These are phyloP conservation scores for Drosophila koepferae DNA, from an alignment of 2,888 invertebrate species.

Conservation along the genomic window DNA sequence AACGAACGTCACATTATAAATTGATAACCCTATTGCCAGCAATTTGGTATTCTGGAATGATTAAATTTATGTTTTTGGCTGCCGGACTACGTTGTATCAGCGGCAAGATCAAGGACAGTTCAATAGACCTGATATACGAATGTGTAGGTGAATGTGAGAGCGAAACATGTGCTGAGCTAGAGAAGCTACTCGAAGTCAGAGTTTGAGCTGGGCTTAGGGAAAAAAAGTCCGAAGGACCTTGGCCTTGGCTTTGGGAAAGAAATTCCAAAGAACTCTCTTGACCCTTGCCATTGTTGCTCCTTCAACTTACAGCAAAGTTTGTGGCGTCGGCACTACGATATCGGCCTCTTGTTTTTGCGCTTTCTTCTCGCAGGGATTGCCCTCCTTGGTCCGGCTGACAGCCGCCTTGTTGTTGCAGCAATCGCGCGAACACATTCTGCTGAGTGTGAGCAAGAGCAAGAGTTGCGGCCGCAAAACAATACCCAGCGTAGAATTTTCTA, in stretches of 20 bases:
- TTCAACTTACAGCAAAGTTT: slow-evolving; percentile 65
- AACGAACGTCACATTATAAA: slow-evolving; percentile 13
- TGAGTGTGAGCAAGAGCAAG: background rate
- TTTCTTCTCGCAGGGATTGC: slow-evolving; percentile 56
- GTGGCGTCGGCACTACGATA: slow-evolving; percentile 63
- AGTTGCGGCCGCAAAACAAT: background rate
- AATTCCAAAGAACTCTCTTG: background rate
- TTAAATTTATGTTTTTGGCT: slow-evolving; percentile 22
- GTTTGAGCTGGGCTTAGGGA: background rate
- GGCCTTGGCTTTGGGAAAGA: background rate
- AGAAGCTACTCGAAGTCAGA: background rate
- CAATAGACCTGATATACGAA: slow-evolving; percentile 9
- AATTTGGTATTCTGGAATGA: slow-evolving; percentile 14
- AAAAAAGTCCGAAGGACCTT: background rate
- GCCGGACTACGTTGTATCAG: slow-evolving; percentile 29
- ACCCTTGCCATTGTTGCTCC: background rate
- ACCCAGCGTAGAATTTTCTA: background rate
- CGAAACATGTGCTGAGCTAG: background rate
- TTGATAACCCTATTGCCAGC: slow-evolving; percentile 47
- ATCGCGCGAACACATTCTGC: slow-evolving; percentile 68
- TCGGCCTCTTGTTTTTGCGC: slow-evolving; percentile 15
- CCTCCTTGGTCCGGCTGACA: slow-evolving; percentile 27
- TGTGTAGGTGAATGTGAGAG: background rate
- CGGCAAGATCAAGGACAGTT: slow-evolving; percentile 70
- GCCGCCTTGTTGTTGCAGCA: slow-evolving; percentile 54